Evolutionary conservation across 2,113 vertebrate genomes (phyloP), one percentile per base, ranked within the genome.

Genomic region (Saguinus midas): DNA sequence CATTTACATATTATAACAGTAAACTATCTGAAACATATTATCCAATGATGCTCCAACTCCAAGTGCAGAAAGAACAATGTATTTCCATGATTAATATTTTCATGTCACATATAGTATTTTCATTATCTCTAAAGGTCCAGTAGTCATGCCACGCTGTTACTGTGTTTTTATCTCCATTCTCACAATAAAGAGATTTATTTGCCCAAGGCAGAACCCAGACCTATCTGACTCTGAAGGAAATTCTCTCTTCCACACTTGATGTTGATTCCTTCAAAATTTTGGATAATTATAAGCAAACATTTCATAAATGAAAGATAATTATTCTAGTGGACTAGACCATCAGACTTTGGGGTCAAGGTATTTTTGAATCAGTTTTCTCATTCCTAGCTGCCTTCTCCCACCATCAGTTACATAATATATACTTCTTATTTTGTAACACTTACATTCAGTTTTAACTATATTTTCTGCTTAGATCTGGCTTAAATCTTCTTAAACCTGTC

Each of bases 401-500:
- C 57, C 43, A 13, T 64, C 13, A 76, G 52, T 87, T 86, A 82
- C 6, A 48, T n/a, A 72, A 83, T 64, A 43, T 83, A 1, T 3
- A 40, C 3, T 12, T 27, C 17, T 87, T 64, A 58, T 37, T 66
- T 68, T 52, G 35, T 43, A 92, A 73, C 7, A 11, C n/a, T 83
- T 57, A 70, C 37, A 76, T 82, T 29, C 17, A 84, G 43, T 68
- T 70, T 37, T 94, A 57, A 50, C 37, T 90, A 0, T 25, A 29
- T 82, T 87, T 91, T 80, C 61, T 72, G 20, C 43, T 58, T 58
- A 37, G 27, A 25, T 91, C 40, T 94, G 91, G 25, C 66, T 57
- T 85, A 20, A 66, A 57, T 93, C 52, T 91, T 68, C 40, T 78
- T 92, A 97, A 96, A 91, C 89, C 61, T 93, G 16, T 57, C 45